Evolutionary conservation across 2,888 invertebrate genomes (phyloP).

Genomic region (Aphodius sticticus): DNA sequence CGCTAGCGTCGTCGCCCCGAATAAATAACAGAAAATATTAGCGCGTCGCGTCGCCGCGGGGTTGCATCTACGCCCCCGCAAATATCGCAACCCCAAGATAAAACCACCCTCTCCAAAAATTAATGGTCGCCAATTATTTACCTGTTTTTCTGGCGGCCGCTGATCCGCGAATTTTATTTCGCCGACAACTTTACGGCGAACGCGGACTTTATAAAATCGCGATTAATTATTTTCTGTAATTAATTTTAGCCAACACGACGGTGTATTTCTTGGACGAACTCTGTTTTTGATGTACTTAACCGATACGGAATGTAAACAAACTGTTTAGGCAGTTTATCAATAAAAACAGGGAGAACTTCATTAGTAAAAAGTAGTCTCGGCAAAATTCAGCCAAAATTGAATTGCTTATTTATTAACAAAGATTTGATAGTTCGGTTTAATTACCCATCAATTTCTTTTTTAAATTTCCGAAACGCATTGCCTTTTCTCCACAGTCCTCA

Average conservation of each 20-base stretch:
- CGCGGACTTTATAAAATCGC: neutral
- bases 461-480: no score
- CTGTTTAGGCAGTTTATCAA: neutral
- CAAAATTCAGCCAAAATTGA: no score
- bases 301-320: neutral
- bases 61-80: neutral
- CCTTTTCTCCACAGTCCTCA: no score
- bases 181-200: neutral
- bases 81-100: neutral
- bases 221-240: neutral
- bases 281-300: neutral
- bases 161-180: neutral
- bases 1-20: slow-evolving; percentile 20
- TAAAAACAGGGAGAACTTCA: no score
- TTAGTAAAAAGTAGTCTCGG: no score
- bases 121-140: neutral
- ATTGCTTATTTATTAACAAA: no score
- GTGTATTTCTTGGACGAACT: neutral
- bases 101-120: neutral
- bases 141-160: neutral
- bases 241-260: neutral
- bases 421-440: no score
- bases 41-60: neutral
- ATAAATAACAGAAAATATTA: slow-evolving; percentile 27
- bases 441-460: no score